Percentiles rank a stretch among this genome's conserved stretches.
phyloP scores from a whole-genome alignment of 2,113 vertebrate species.

The Suncus etruscus region DNA sequence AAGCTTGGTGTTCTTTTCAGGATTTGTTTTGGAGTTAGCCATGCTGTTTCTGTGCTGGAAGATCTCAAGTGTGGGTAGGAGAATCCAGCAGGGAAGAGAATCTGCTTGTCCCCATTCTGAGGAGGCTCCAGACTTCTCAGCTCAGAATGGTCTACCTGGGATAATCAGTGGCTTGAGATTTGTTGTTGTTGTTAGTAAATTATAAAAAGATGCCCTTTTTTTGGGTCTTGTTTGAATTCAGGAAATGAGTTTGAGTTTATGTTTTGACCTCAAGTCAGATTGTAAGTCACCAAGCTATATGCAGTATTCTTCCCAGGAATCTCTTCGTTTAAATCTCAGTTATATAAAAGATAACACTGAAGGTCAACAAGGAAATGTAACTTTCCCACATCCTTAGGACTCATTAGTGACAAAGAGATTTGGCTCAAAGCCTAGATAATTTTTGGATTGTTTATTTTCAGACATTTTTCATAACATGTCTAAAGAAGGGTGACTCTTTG shows the following conservation, averaged over 20 bases:
- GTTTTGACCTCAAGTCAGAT: constrained; percentile 25
- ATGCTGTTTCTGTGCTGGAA: no score
- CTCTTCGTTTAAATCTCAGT: not conserved
- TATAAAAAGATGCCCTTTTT: not conserved
- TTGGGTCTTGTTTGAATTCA: constrained; percentile 22
- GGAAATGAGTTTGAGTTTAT: constrained; percentile 22
- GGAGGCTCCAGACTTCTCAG: no score
- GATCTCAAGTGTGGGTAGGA: no score
- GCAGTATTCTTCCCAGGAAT: not conserved
- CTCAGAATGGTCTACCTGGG: no score
- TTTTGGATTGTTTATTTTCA: not conserved
- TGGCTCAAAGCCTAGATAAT: constrained; percentile 13
- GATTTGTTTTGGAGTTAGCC: no score
- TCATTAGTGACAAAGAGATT: constrained; percentile 9
- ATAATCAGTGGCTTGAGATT: no score
- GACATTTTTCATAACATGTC: not conserved
- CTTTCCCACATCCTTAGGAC: constrained; percentile 1
- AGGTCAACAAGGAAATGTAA: not conserved
- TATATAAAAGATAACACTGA: not conserved
- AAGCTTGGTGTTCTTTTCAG: no score
- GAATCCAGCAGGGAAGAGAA: no score
- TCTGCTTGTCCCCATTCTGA: no score
- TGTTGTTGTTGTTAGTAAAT: no score
- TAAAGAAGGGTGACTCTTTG: not conserved
- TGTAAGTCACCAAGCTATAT: not conserved